Percentiles rank a stretch among this genome's conserved stretches.
These are phyloP conservation scores for Xerus inauris DNA, from an alignment of 2,113 vertebrate species.

Conservation along the genomic window DNA sequence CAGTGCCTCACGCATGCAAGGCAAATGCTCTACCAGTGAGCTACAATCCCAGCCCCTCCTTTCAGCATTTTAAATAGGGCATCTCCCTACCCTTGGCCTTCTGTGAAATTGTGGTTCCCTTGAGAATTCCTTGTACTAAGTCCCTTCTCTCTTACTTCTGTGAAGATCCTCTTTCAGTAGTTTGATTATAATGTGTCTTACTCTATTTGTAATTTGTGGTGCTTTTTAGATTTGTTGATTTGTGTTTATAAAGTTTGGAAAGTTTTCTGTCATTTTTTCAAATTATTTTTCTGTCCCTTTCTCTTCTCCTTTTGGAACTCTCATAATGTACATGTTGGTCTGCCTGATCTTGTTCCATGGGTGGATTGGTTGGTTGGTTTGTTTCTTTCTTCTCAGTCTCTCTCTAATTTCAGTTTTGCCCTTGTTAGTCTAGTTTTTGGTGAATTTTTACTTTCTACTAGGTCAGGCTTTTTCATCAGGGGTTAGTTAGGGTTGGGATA, in stretches of 20 bases:
- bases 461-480: background rate
- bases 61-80: background rate
- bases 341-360: background rate
- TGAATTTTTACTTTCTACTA: background rate
- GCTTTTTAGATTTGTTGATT: no score
- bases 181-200: constrained; percentile 3
- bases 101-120: background rate
- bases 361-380: background rate
- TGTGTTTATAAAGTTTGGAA: no score
- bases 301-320: background rate
- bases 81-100: background rate
- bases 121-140: background rate
- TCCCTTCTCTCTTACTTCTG: background rate
- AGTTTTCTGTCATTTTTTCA: background rate
- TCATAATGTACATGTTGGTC: background rate
- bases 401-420: background rate
- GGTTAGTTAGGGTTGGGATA: background rate
- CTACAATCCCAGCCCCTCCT: no score
- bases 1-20: no score
- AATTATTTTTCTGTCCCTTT: background rate
- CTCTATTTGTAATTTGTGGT: background rate
- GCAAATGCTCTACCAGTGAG: no score
- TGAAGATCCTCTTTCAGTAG: background rate
- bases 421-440: background rate
- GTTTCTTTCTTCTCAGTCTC: background rate